These are phyloP conservation scores for Beaufortia kweichowensis DNA, from an alignment of 2,113 vertebrate species.

Conservation along the genomic window DNA sequence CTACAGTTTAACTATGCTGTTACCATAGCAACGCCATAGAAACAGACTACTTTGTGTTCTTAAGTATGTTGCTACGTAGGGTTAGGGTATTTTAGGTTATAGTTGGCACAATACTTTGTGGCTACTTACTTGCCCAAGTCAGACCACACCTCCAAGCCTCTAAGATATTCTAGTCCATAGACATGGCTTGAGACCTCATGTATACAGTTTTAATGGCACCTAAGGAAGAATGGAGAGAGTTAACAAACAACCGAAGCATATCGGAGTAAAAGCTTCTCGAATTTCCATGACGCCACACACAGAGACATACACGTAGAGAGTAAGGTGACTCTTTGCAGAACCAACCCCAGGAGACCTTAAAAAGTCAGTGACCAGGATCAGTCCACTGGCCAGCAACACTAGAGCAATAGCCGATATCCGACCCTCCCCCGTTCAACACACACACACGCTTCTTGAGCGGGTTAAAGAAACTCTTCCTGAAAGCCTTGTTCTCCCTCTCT, in stretches of 20 bases:
- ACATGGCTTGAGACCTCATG: neutral
- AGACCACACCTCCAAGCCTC: neutral
- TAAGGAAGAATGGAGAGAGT: conserved; percentile 6
- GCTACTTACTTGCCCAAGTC: too few relatives aligned
- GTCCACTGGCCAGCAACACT: conserved; percentile 47
- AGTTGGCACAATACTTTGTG: too few relatives aligned
- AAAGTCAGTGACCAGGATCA: conserved; percentile 38
- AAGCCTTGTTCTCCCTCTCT: conserved; percentile 48
- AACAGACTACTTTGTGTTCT: too few relatives aligned
- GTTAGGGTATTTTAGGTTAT: too few relatives aligned
- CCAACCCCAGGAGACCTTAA: conserved; percentile 36
- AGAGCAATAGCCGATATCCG: conserved; percentile 11
- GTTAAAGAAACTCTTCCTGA: conserved; percentile 50
- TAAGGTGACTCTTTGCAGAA: conserved; percentile 38
- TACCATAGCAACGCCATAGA: too few relatives aligned
- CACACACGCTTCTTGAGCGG: conserved; percentile 39
- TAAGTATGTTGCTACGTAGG: too few relatives aligned
- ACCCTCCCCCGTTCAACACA: conserved; percentile 46
- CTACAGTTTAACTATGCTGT: too few relatives aligned
- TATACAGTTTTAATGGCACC: conserved; percentile 2
- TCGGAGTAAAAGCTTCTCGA: conserved; percentile 25
- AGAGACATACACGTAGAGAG: conserved; percentile 21
- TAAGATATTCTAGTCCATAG: neutral
- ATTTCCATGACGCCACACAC: conserved; percentile 22
- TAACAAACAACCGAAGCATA: conserved; percentile 3